Evolutionary conservation across 1,140 invertebrate genomes (phyloP), one percentile per base, ranked within the genome.

Genomic region (Bombus pyrosoma): DNA sequence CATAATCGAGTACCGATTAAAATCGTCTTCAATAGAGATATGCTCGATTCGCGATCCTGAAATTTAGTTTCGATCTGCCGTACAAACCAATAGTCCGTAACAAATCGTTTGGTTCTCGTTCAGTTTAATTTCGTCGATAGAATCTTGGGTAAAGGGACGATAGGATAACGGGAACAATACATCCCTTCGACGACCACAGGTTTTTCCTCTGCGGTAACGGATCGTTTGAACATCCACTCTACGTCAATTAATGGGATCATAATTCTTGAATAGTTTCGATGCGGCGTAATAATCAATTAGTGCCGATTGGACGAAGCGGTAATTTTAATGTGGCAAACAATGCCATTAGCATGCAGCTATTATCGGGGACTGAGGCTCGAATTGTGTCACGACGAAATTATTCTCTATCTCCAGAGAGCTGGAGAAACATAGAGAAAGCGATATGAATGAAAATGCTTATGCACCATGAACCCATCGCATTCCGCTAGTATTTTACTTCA

Each of bases 291-390:
- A 88, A 89, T 89, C 77, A 86, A 89, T 86, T 88, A 83, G 87
- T n/a, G 39, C 39, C 53, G 77, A 80, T 83, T 68, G 80, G 86
- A 80, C 59, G 75, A 43, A 83, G 69, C 81, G 81, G 81, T 80
- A 89, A 86, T 89, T 88, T 89, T 89, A 89, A 89, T 86, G 84
- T 57, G 80, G 80, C 75, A 89, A 88, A 89, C 84, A 89, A 83
- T 89, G 88, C 85, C 84, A 89, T 89, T 88, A 89, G 80, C 87
- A 89, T 86, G 76, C 75, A 53, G 80, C 81, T 74, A 86, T 86
- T 86, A 89, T 86, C 80, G 85, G 81, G 28, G 71, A 39, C 43
- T 12, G 73, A 77, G 39, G 53, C 34, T 71, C 34, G 73, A 77
- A 78, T 74, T 72, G 81, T 77, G 64, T 72, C 57, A 83, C 72